A percentile compares a stretch with the other conserved stretches of the same genome.
Evolutionary conservation across 2,797 vertebrate genomes (phyloP).

Genomic region (Eupleurogrammus muticus): DNA sequence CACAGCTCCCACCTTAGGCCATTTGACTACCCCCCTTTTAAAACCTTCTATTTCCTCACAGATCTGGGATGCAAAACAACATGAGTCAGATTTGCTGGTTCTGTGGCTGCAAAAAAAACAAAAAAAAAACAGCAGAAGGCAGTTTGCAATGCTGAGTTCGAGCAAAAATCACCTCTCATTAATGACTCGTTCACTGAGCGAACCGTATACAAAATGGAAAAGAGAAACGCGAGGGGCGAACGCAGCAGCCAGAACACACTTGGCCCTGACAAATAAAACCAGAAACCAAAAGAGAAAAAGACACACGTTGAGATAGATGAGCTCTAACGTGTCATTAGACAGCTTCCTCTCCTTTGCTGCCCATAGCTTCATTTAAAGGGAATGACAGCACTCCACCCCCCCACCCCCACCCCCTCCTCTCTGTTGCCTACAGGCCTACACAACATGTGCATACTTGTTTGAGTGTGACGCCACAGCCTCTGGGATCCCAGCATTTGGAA

Average conservation of each 20-base stretch:
- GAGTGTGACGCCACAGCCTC: slow-evolving; percentile 3
- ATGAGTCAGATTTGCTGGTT: background rate
- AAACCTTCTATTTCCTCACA: background rate
- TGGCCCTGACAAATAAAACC: slow-evolving; percentile 28
- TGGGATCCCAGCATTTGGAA: slow-evolving; percentile 25
- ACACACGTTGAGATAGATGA: slow-evolving; percentile 30
- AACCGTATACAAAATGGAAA: slow-evolving; percentile 7
- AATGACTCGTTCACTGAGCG: slow-evolving; percentile 19
- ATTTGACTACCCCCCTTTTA: background rate
- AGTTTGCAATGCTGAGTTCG: slow-evolving; percentile 3
- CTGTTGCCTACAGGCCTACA: slow-evolving; percentile 4
- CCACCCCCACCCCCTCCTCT: background rate
- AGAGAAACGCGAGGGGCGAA: background rate
- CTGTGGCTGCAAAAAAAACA: background rate
- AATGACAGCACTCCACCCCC: slow-evolving; percentile 19
- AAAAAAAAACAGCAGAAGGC: background rate
- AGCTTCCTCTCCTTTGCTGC: slow-evolving; percentile 20
- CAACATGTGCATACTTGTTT: slow-evolving; percentile 39
- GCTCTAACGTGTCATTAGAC: slow-evolving; percentile 43
- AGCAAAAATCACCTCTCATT: slow-evolving; percentile 28
- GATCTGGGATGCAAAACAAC: slow-evolving; percentile 3
- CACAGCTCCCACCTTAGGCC: slow-evolving; percentile 28
- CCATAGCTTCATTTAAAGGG: slow-evolving; percentile 3
- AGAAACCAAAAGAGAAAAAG: slow-evolving; percentile 36
- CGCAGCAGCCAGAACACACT: slow-evolving; percentile 13